Percentiles rank a stretch among this genome's conserved stretches.
Conservation (phyloP, 2,888 invertebrate genomes). For the Bibio marci region DNA sequence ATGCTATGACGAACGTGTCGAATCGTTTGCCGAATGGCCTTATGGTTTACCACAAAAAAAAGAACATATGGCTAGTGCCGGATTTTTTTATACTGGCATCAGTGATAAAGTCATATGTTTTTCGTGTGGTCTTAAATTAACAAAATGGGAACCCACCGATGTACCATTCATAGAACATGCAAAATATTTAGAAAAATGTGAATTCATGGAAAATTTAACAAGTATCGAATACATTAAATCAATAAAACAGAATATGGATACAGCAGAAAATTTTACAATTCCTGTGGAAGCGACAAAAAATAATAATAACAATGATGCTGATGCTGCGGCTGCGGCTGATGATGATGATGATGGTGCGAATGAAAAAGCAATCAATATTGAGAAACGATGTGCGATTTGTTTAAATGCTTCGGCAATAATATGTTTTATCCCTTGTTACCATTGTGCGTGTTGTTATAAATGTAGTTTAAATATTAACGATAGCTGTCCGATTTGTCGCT, state of each 20-base stretch:
- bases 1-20: not conserved
- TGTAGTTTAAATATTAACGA: slow-evolving; percentile 2
- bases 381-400: no score
- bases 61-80: slow-evolving; percentile 4
- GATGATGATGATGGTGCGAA: no score
- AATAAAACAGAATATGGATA: no score
- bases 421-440: slow-evolving; percentile 5
- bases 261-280: no score
- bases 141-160: slow-evolving; percentile 4
- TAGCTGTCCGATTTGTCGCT: slow-evolving; percentile 2
- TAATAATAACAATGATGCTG: no score
- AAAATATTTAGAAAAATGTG: slow-evolving; percentile 1
- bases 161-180: slow-evolving; percentile 6
- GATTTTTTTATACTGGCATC: slow-evolving; percentile 6
- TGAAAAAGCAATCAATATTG: slow-evolving; percentile 3
- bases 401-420: not conserved
- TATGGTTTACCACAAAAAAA: slow-evolving; percentile 3
- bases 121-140: slow-evolving; percentile 3
- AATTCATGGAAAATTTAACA: not conserved
- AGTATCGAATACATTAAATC: no score
- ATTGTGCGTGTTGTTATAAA: slow-evolving; percentile 2
- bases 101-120: slow-evolving; percentile 3
- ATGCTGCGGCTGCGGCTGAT: no score
- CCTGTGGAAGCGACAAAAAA: no score
- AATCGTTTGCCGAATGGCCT: slow-evolving; percentile 5